These are phyloP conservation scores for Callimico goeldii DNA, from an alignment of 2,797 vertebrate species.

Conservation along the genomic window DNA sequence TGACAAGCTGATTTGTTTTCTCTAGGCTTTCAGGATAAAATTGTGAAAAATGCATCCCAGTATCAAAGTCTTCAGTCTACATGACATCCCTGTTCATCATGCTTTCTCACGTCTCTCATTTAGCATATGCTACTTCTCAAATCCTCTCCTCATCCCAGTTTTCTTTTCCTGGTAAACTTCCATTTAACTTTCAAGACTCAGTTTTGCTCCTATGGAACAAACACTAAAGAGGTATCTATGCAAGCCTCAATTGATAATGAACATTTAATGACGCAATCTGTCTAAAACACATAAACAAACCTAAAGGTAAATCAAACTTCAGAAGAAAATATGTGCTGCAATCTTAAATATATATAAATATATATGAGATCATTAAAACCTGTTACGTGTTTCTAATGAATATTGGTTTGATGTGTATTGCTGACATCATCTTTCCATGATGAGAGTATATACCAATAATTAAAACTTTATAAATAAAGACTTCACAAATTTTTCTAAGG, in stretches of 20 bases:
- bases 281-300: background rate
- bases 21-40: background rate
- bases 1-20: background rate
- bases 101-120: background rate
- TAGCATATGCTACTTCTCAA: background rate
- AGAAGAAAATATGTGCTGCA: background rate
- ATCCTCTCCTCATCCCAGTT: background rate
- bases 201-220: background rate
- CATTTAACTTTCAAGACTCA: background rate
- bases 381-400: background rate
- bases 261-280: background rate
- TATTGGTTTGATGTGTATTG: background rate
- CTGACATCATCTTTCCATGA: background rate
- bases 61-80: background rate
- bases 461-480: background rate
- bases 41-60: background rate
- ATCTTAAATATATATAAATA: background rate
- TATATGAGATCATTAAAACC: background rate
- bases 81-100: background rate
- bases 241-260: background rate
- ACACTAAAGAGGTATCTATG: background rate
- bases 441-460: background rate
- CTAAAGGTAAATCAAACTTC: background rate
- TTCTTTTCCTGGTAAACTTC: background rate
- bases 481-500: background rate